Conservation (phyloP, 2,113 vertebrate species). For the Mobula birostris region DNA sequence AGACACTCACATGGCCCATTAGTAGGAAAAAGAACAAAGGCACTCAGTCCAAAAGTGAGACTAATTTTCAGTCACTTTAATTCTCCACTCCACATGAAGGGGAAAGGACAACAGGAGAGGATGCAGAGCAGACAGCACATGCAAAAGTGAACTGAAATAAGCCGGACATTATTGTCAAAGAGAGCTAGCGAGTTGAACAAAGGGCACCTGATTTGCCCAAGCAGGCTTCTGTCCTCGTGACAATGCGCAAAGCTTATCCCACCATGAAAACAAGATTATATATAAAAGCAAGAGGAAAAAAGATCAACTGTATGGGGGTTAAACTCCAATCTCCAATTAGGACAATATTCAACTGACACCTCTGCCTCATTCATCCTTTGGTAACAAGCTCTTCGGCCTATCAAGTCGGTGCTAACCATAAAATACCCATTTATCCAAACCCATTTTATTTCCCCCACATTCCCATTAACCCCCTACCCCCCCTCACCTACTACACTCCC, state of each 20-base stretch:
- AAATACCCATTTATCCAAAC: no score
- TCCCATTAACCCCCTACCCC: no score
- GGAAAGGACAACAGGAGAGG: neutral
- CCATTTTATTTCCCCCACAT: no score
- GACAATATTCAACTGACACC: neutral
- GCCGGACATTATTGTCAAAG: neutral
- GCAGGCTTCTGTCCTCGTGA: neutral
- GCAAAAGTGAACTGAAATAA: neutral
- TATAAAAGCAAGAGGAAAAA: neutral
- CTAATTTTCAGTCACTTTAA: no score
- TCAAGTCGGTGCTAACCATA: no score
- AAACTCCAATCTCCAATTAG: neutral
- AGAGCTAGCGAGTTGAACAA: neutral
- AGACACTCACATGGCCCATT: no score
- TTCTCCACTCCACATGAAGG: no score
- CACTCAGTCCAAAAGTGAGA: no score
- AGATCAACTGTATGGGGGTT: neutral
- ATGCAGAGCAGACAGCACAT: neutral
- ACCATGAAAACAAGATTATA: neutral
- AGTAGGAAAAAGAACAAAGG: no score
- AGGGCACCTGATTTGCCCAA: neutral
- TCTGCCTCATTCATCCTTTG: neutral
- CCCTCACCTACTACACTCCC: no score
- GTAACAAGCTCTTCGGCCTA: neutral
- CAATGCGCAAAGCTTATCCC: no score